Base-by-base conservation (phyloP, 2,888 invertebrate genomes). In the Mellilla xanthometata region DNA sequence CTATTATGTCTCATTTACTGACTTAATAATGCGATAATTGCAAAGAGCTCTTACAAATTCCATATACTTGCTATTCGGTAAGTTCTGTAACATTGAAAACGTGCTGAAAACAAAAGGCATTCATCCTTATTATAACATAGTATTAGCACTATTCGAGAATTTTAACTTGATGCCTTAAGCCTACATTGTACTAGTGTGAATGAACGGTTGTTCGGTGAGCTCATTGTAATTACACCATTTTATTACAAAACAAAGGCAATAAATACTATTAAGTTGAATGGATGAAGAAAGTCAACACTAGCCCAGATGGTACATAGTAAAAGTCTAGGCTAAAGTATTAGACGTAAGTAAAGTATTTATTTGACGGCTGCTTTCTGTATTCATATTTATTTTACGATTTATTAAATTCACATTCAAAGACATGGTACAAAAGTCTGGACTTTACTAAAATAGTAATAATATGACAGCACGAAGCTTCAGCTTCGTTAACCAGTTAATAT, bases 11-110 rank as follows among this genome's bases (percentile, higher is more conserved):
- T 44, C 58, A 39, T 61, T 70, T 67, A 67, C 24, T 19, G 15
- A 19, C 60, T 58, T 61, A 62, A 66, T 70, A 73, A 68, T 68
- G 64, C 57, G 63, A 68, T 72, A 70, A 75, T 71, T 60, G 44
- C 52, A 53, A 62, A 54, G 67, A 60, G 52, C 31, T 56, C 65
- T 31, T 56, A 63, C 46, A 67, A 71, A 54, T 63, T 56, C 51
- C 7, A 7, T 2, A 39, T 42, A n/a, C n/a, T n/a, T n/a, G 33
- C 41, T 41, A 55, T 64, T 69, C 50, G 50, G 48, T 60, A 58
- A 65, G 56, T 60, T 62, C 31, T 60, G 51, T 56, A 55, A 56
- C 52, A 49, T 49, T 52, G 38, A 27, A 39, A 50, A 46, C 38
- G 56, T 48, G 31, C 29, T 46, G 36, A 42, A 40, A 34, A 47